Percentiles rank a stretch among this genome's conserved stretches.
These are phyloP conservation scores for Muscicapa striata DNA, from an alignment of 2,797 vertebrate genomes.

Conservation along the genomic window DNA sequence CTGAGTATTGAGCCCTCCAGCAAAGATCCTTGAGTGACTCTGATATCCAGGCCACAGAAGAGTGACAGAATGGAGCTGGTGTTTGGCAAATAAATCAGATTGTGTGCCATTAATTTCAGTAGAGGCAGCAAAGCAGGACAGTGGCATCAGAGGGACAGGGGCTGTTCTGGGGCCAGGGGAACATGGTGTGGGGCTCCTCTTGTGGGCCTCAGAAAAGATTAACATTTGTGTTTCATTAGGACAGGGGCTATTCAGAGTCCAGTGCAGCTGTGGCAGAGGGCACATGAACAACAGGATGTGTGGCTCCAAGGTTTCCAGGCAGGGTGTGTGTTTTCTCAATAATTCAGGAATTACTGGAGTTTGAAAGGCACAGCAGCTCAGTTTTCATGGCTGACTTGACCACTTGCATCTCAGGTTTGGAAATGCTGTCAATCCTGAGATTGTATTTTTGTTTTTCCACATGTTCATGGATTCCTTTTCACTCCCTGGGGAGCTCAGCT, in stretches of 20 bases:
- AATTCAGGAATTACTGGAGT: not conserved
- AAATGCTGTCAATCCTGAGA: not conserved
- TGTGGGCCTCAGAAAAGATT: not conserved
- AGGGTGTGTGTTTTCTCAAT: not conserved
- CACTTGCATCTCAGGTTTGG: not conserved
- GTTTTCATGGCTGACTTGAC: not conserved
- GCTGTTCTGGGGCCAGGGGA: not conserved
- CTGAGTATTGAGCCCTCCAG: not conserved
- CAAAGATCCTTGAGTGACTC: not conserved
- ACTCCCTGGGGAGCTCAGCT: not conserved
- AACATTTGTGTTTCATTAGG: not conserved
- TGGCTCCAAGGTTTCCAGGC: not conserved
- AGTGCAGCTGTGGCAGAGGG: not conserved
- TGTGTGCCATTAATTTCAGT: not conserved
- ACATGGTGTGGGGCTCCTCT: not conserved
- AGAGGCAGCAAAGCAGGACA: not conserved
- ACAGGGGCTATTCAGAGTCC: not conserved
- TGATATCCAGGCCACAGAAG: not conserved
- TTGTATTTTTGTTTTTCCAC: fast-evolving
- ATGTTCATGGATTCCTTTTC: not conserved
- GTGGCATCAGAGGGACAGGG: not conserved
- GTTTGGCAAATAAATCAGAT: not conserved
- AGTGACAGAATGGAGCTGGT: not conserved
- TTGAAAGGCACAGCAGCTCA: not conserved
- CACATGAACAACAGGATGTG: not conserved